phyloP scores from a whole-genome alignment of 2,797 vertebrate genomes.

The Pseudochirops cupreus region DNA sequence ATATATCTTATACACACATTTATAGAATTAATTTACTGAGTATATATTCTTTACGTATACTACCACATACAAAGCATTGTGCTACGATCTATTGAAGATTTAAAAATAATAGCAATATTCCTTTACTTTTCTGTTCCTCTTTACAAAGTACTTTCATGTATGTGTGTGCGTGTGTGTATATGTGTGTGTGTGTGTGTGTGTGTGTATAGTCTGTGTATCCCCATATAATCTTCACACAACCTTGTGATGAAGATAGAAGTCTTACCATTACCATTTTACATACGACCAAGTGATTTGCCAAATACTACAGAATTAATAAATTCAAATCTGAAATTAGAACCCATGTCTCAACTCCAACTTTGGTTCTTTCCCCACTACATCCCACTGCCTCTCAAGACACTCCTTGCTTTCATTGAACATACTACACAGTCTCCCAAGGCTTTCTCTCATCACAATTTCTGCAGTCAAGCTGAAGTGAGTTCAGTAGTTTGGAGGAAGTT shows the following conservation, averaged over 20 bases:
- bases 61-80: not conserved
- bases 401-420: not conserved
- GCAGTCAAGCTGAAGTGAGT: not conserved
- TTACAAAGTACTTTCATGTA: not conserved
- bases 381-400: not conserved
- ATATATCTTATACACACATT: not conserved
- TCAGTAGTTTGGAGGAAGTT: conserved; percentile 30
- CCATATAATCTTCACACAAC: not conserved
- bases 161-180: not conserved
- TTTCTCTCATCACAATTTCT: not conserved
- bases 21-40: not conserved
- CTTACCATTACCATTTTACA: not conserved
- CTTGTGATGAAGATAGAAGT: not conserved
- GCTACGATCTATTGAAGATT: not conserved
- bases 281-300: not conserved
- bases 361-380: not conserved
- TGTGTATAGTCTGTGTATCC: not conserved
- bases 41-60: not conserved
- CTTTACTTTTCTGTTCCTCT: not conserved
- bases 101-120: not conserved
- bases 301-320: not conserved
- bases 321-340: not conserved
- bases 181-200: not conserved
- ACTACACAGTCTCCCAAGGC: not conserved
- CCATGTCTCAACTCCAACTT: not conserved